Evolutionary conservation across 1,140 invertebrate genomes (phyloP), one percentile per base, ranked within the genome.

Genomic region (Asbolus verrucosus): DNA sequence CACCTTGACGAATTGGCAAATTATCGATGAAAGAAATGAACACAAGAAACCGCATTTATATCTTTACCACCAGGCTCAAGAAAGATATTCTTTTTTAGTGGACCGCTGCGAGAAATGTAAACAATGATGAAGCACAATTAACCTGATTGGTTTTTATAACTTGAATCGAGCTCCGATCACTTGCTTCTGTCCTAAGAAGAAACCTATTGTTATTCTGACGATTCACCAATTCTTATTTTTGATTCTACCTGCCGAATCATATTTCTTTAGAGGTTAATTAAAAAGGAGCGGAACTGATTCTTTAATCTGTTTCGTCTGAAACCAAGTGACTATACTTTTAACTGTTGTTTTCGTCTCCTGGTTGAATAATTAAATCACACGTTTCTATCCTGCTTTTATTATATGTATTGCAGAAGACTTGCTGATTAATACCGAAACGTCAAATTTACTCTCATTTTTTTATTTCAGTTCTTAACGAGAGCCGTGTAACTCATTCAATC

Each of bases 1-100:
- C 67, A 69, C 60, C 67, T 33, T 69, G 67, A 69, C 67, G 67
- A 69, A 69, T 69, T 36, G 36, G 63, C 60, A 50, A 69, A 69
- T 69, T 69, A 69, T 69, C 67, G 67, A 54, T 62, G 19, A 69
- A 43, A 46, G 39, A 65, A 41, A 39, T 24, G 30, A 69, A 65
- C 19, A 36, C 46, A 54, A 24, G 46, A 31, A 54, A 21, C n/a
- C 46, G 27, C 46, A 54, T 27, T 31, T 54, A 19, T 54, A 54
- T 21, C 46, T 54, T 13, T n/a, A 9, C 13, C 46, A 54, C n/a
- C 46, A 24, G 3, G 21, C 8, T 21, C 24, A 11, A 54, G 46
- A 54, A 54, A 54, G 24, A 54, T 24, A 54, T 27, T 54, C 38
- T 67, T 31, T 31, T 67, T 67, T 67, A 39, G 19, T 50, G 18